phyloP scores from a whole-genome alignment of 2,113 vertebrate genomes.

The Sceloporus tristichus region DNA sequence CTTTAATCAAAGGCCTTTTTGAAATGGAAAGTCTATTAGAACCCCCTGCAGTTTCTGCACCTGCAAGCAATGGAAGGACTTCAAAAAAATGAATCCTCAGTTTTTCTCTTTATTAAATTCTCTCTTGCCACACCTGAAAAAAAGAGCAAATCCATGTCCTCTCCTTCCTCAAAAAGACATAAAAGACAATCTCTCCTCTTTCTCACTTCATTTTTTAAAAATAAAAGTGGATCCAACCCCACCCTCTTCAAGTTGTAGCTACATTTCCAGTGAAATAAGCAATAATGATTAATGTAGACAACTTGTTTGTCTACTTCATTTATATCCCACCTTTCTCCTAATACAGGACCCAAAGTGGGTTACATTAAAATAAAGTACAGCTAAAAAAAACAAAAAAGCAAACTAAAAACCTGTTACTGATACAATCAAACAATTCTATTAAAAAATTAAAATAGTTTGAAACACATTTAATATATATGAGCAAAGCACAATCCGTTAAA shows the following conservation, averaged over 20 bases:
- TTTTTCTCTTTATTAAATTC: conserved; percentile 10
- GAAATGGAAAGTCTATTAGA: conserved; percentile 26
- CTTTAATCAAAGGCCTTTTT: conserved; percentile 24
- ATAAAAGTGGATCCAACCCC: not conserved
- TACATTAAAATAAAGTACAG: too few species aligned
- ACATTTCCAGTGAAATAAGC: not conserved
- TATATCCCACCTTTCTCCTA: too few species aligned
- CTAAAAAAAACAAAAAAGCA: too few species aligned
- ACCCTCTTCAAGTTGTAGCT: not conserved
- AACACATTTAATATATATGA: too few species aligned
- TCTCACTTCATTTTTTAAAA: too few species aligned
- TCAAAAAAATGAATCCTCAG: not conserved
- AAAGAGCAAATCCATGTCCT: not conserved
- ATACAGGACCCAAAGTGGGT: too few species aligned
- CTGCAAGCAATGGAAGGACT: not conserved
- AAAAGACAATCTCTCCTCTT: not conserved
- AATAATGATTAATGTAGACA: not conserved
- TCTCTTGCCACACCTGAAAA: not conserved
- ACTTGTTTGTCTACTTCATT: too few species aligned
- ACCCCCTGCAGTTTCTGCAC: conserved; percentile 18
- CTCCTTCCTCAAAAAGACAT: not conserved
- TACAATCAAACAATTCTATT: too few species aligned
- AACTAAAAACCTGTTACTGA: too few species aligned
- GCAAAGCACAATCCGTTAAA: too few species aligned
- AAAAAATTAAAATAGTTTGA: too few species aligned